Conservation (phyloP, 2,888 invertebrate species). For the Allygus modestus region DNA sequence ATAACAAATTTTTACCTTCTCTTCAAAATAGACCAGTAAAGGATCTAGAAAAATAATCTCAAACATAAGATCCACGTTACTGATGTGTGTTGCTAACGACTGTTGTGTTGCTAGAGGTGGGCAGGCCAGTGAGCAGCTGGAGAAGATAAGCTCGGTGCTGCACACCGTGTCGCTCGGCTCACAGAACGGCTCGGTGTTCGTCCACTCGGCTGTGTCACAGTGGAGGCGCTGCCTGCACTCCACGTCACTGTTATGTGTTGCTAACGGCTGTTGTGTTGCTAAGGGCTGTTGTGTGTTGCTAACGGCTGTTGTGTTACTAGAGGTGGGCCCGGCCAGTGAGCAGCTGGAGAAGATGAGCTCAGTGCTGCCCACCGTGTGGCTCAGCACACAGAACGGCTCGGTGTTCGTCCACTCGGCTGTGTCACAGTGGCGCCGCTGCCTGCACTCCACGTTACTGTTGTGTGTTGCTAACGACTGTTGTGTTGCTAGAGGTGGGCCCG, state of each 20-base stretch:
- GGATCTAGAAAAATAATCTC: no score
- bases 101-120: slow-evolving; percentile 70
- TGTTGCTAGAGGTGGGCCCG: slow-evolving; percentile 71
- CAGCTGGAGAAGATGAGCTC: slow-evolving; percentile 86
- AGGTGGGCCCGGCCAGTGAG: slow-evolving; percentile 71
- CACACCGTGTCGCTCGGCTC: slow-evolving; percentile 99
- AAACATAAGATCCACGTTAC: no score
- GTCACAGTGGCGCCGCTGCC: slow-evolving; percentile 93
- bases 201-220: slow-evolving; percentile 96
- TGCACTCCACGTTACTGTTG: no score
- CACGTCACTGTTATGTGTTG: no score
- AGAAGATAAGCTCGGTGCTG: slow-evolving; percentile 91
- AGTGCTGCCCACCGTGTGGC: slow-evolving; percentile 99
- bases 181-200: slow-evolving; percentile 95
- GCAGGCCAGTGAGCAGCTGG: slow-evolving; percentile 73
- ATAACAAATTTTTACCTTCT: no score
- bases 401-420: slow-evolving; percentile 97
- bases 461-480: no score
- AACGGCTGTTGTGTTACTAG: no score
- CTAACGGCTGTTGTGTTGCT: no score
- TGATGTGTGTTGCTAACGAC: no score
- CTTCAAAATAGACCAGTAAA: no score
- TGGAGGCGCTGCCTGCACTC: slow-evolving; percentile 94
- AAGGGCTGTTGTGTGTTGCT: no score
- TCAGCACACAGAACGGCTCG: slow-evolving; percentile 97